These are phyloP conservation scores for Drosophila conformis DNA, from an alignment of 2,888 invertebrate genomes.

Conservation along the genomic window DNA sequence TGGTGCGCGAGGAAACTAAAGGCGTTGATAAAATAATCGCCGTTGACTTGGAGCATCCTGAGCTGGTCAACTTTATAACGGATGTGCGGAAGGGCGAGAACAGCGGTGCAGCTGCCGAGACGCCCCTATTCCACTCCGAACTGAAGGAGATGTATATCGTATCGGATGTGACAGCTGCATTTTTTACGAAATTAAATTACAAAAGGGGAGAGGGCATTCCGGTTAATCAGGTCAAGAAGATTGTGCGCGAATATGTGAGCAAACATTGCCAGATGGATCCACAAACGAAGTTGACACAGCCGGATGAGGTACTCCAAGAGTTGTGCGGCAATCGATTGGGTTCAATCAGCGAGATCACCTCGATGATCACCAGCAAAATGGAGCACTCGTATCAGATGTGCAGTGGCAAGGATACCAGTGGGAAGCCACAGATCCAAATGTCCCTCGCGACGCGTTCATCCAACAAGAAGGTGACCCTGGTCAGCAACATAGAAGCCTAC, in stretches of 20 bases:
- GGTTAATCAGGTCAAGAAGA: constrained; percentile 88
- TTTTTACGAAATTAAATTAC: constrained; percentile 83
- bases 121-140: constrained; percentile 82
- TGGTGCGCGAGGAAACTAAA: constrained; percentile 89
- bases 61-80: constrained; percentile 85
- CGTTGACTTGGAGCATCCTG: constrained; percentile 88
- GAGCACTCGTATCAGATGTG: constrained; percentile 84
- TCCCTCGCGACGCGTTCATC: constrained; percentile 91
- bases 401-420: constrained; percentile 84
- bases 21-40: constrained; percentile 92
- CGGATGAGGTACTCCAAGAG: constrained; percentile 80
- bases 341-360: constrained; percentile 90
- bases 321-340: constrained; percentile 72
- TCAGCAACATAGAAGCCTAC: constrained; percentile 94
- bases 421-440: constrained; percentile 92
- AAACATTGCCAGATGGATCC: constrained; percentile 87
- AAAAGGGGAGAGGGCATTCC: constrained; percentile 88
- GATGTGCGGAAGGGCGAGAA: constrained; percentile 70
- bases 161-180: constrained; percentile 81
- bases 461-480: constrained; percentile 96
- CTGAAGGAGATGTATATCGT: constrained; percentile 83
- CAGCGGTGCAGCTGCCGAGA: constrained; percentile 54
- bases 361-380: constrained; percentile 89
- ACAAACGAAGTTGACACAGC: constrained; percentile 79
- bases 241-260: constrained; percentile 90